Evolutionary conservation across 2,888 invertebrate genomes (phyloP).

Genomic region (Meloe dianella): DNA sequence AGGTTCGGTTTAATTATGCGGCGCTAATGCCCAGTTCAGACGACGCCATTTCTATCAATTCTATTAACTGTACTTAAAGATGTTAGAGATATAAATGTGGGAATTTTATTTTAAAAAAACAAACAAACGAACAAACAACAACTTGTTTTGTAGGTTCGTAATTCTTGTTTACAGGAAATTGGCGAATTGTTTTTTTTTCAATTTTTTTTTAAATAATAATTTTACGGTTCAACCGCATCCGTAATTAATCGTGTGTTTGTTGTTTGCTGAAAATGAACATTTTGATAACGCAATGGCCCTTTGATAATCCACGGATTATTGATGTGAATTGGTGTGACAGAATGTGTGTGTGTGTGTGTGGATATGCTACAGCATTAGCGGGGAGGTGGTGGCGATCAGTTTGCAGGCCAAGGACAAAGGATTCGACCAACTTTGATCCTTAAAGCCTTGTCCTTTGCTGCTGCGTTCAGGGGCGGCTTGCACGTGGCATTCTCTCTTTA

Average conservation of each 20-base stretch:
- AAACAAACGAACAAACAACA: neutral
- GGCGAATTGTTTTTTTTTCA: neutral
- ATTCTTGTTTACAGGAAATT: constrained; percentile 1
- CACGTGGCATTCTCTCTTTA: constrained; percentile 44
- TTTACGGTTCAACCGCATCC: neutral
- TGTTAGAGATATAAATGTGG: neutral
- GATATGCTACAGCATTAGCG: neutral
- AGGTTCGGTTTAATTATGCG: neutral
- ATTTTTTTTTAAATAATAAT: neutral
- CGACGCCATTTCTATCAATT: neutral
- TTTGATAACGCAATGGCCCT: neutral
- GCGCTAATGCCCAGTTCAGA: constrained; percentile 2
- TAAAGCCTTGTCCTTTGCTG: constrained; percentile 46
- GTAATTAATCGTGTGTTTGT: no score
- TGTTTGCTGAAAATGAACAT: no score
- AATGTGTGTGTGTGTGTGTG: no score
- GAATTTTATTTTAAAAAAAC: neutral
- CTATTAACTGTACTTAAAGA: neutral
- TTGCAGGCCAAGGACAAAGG: constrained; percentile 53
- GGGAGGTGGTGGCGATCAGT: neutral
- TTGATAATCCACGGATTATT: neutral
- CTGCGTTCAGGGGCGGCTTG: constrained; percentile 38
- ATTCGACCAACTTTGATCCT: constrained; percentile 53
- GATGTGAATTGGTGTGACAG: neutral
- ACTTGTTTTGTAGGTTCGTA: neutral